Percentiles rank a stretch among this genome's conserved stretches.
phyloP scores from a whole-genome alignment of 2,888 invertebrate species.

The Orthosia cruda region DNA sequence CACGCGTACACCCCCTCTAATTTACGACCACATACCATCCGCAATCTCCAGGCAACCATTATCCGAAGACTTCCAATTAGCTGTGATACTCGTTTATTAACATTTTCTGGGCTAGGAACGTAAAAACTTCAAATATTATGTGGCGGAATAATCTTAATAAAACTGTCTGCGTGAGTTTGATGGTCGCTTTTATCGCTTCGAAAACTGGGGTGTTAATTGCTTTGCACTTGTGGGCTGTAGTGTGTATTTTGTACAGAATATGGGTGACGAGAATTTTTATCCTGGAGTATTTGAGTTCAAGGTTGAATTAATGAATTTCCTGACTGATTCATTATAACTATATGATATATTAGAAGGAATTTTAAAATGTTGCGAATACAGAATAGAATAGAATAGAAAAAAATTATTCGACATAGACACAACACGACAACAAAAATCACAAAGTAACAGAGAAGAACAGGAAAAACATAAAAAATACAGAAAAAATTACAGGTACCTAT shows the following conservation, averaged over 20 bases:
- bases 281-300: background rate
- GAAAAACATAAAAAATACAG: no score
- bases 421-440: no score
- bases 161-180: slow-evolving; percentile 46
- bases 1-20: slow-evolving; percentile 49
- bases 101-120: slow-evolving; percentile 50
- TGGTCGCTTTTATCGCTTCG: slow-evolving; percentile 59
- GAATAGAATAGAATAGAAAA: no score
- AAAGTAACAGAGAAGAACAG: no score
- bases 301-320: no score
- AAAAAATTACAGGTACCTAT: no score
- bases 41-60: slow-evolving; percentile 70
- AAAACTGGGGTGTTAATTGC: slow-evolving; percentile 44
- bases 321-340: background rate
- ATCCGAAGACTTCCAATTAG: slow-evolving; percentile 69
- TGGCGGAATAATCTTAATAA: slow-evolving; percentile 67
- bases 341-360: no score
- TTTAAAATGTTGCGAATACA: no score
- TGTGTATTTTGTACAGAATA: slow-evolving; percentile 1
- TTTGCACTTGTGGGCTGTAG: slow-evolving; percentile 28
- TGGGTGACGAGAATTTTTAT: background rate
- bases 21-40: slow-evolving; percentile 69
- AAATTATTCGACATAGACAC: no score
- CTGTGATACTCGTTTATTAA: slow-evolving; percentile 68
- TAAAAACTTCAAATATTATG: slow-evolving; percentile 70